These are phyloP conservation scores for Acanthurus lineatus DNA, from an alignment of 2,797 vertebrate genomes.

Conservation along the genomic window DNA sequence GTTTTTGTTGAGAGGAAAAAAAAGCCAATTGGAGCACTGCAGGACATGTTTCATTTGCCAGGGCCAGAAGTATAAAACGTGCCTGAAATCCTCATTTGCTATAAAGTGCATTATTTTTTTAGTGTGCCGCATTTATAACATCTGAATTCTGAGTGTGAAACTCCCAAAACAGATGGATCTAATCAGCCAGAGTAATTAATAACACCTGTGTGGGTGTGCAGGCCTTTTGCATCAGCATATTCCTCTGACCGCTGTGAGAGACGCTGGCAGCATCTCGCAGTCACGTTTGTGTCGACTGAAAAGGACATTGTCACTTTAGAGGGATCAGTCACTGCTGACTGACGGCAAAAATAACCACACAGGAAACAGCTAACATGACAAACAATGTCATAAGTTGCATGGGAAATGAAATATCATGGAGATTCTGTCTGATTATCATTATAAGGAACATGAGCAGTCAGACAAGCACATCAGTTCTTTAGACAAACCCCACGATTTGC, in stretches of 20 bases:
- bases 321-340: too few relatives aligned
- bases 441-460: background rate
- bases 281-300: background rate
- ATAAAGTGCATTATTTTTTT: background rate
- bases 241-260: background rate
- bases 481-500: background rate
- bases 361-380: background rate
- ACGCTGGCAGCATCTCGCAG: background rate
- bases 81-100: background rate
- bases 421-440: background rate
- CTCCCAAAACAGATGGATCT: constrained; percentile 1
- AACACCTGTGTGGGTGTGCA: background rate
- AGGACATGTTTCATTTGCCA: background rate
- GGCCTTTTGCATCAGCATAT: background rate
- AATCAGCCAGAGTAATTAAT: constrained; percentile 14
- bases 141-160: background rate
- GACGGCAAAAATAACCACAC: background rate
- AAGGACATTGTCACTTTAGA: constrained; percentile 1
- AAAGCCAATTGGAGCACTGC: background rate
- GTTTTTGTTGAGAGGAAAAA: background rate
- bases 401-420: background rate
- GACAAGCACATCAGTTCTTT: background rate
- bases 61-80: background rate
- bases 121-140: background rate
- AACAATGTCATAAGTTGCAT: background rate